These are phyloP conservation scores for Clavelina lepadiformis DNA, from an alignment of 23 tunicate species.

Conservation along the genomic window DNA sequence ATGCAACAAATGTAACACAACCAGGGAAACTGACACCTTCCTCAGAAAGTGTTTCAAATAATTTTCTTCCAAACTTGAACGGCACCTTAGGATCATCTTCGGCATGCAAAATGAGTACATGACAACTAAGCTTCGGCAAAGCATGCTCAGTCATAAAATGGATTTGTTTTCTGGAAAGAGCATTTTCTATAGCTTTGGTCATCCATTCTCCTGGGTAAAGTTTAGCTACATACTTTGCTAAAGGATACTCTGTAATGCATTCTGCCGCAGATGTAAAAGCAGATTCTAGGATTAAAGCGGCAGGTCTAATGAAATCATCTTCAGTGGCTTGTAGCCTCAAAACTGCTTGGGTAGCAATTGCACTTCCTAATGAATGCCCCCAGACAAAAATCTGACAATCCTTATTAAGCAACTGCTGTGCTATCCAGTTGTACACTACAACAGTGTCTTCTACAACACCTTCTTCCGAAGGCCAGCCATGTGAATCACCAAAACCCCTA, in stretches of 20 bases:
- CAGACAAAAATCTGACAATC: conserved; percentile 47
- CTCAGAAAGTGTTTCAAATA: conserved; percentile 22
- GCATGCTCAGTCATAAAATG: conserved; percentile 21
- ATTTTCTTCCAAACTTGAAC: conserved; percentile 32
- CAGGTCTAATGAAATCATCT: conserved; percentile 21
- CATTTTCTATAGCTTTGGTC: conserved; percentile 14
- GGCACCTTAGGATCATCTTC: conserved; percentile 63
- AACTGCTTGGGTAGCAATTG: conserved; percentile 59
- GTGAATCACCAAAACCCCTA: conserved; percentile 88
- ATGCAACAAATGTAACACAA: conserved; percentile 32
- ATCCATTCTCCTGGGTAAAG: conserved; percentile 33
- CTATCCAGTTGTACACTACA: conserved; percentile 39
- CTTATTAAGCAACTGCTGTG: conserved; percentile 1
- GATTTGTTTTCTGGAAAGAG: conserved; percentile 24
- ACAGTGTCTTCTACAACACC: conserved; percentile 58
- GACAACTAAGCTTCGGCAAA: conserved; percentile 20
- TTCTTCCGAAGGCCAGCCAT: conserved; percentile 56
- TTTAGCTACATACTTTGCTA: conserved; percentile 27
- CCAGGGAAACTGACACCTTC: neutral
- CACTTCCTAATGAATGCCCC: conserved; percentile 86
- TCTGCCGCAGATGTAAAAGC: conserved; percentile 51
- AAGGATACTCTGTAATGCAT: conserved; percentile 39
- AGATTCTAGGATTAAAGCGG: conserved; percentile 61
- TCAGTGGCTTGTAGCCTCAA: conserved; percentile 16
- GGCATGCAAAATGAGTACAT: conserved; percentile 71